A percentile compares a stretch with the other conserved stretches of the same genome.
Conservation (phyloP, 2,113 vertebrate genomes). For the Carassius carassius region DNA sequence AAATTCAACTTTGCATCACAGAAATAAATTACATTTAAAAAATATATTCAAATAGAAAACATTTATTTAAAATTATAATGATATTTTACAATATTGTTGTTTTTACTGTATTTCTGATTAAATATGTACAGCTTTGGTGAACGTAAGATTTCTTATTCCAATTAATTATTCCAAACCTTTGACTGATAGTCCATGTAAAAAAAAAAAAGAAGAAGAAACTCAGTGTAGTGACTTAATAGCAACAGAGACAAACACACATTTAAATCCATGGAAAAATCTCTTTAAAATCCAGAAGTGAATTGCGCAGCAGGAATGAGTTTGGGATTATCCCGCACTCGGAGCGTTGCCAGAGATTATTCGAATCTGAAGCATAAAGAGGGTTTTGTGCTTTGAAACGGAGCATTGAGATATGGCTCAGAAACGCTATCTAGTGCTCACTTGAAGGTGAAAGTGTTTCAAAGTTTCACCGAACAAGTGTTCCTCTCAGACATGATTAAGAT, state of each 20-base stretch:
- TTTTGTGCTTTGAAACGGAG: conserved; percentile 18
- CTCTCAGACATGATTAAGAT: too few species aligned
- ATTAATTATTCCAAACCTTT: neutral
- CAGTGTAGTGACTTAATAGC: neutral
- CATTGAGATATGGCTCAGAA: neutral
- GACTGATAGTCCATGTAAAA: neutral
- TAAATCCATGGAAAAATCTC: too few species aligned
- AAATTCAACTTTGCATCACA: too few species aligned
- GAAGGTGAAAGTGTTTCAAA: neutral
- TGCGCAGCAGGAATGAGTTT: neutral
- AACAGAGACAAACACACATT: neutral
- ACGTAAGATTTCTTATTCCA: neutral
- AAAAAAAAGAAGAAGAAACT: neutral
- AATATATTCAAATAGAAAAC: too few species aligned
- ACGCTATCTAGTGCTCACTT: too few species aligned
- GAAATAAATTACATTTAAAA: too few species aligned
- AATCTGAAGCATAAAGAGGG: neutral
- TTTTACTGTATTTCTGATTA: neutral
- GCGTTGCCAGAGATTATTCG: neutral
- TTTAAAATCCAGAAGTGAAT: neutral
- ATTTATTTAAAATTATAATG: neutral
- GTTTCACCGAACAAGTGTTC: too few species aligned
- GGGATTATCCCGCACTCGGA: neutral
- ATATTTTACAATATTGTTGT: neutral
- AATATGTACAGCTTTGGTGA: neutral